Conservation (phyloP, 2,888 invertebrate genomes). For the Caenorhabditis sinica region DNA sequence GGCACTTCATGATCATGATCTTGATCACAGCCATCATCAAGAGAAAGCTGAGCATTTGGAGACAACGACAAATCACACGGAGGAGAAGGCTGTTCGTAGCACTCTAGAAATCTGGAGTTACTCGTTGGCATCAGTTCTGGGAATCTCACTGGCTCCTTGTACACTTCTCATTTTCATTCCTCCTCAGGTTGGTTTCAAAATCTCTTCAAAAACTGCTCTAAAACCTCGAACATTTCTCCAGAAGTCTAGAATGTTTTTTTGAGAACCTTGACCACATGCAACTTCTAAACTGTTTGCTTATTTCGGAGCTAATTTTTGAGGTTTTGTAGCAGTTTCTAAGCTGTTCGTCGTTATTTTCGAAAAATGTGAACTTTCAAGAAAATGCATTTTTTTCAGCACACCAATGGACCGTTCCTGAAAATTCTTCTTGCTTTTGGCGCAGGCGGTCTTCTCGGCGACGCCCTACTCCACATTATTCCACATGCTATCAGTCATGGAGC, state of each 20-base stretch:
- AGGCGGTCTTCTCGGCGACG: slow-evolving; percentile 93
- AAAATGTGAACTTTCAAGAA: too few species aligned
- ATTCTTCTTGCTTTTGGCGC: slow-evolving; percentile 92
- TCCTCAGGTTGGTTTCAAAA: slow-evolving; percentile 88
- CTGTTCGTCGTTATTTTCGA: too few species aligned
- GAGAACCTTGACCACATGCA: too few species aligned
- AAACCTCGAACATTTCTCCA: too few species aligned
- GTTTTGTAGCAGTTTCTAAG: too few species aligned
- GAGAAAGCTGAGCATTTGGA: slow-evolving; percentile 41
- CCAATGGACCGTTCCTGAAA: slow-evolving; percentile 91
- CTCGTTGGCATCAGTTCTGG: slow-evolving; percentile 88
- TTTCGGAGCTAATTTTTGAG: too few species aligned
- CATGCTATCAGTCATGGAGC: slow-evolving; percentile 87
- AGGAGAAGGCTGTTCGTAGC: slow-evolving; percentile 7
- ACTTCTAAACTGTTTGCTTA: too few species aligned
- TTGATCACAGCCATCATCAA: slow-evolving; percentile 84
- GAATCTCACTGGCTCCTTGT: slow-evolving; percentile 96
- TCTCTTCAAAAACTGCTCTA: too few species aligned
- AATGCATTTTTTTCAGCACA: slow-evolving; percentile 87
- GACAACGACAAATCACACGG: neutral
- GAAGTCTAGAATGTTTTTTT: too few species aligned
- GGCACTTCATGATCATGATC: slow-evolving; percentile 82
- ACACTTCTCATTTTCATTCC: slow-evolving; percentile 94
- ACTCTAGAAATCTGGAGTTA: slow-evolving; percentile 74
- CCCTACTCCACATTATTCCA: slow-evolving; percentile 97